Evolutionary conservation across 2,888 invertebrate species (phyloP).

Genomic region (Brachyptera putata): DNA sequence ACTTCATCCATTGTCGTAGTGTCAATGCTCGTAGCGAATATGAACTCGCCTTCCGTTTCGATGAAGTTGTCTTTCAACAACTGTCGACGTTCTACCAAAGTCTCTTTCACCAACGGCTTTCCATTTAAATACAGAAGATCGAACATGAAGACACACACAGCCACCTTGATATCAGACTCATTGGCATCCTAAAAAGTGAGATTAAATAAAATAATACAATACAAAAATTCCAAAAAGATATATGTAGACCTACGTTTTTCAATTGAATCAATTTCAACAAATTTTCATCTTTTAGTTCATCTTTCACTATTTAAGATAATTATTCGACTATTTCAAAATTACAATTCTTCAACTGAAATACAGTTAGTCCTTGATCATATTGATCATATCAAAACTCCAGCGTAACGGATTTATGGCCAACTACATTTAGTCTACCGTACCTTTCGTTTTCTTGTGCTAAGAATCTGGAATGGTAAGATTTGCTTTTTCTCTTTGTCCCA

Average conservation of each 20-base stretch:
- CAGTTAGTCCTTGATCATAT: no score
- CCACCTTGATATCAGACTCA: slow-evolving; percentile 72
- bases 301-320: no score
- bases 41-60: slow-evolving; percentile 74
- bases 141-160: slow-evolving; percentile 95
- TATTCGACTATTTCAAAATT: no score
- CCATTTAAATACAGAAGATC: slow-evolving; percentile 93
- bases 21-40: slow-evolving; percentile 79
- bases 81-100: slow-evolving; percentile 69
- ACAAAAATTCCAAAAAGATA: not conserved
- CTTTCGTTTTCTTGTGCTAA: slow-evolving; percentile 94
- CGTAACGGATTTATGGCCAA: no score
- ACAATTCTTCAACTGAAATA: no score
- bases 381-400: no score
- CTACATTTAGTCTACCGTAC: no score
- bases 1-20: slow-evolving; percentile 86
- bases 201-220: not conserved
- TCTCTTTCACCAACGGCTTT: slow-evolving; percentile 69
- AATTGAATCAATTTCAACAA: no score
- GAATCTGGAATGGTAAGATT: slow-evolving; percentile 93
- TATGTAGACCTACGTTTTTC: no score
- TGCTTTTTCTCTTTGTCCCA: slow-evolving; percentile 84
- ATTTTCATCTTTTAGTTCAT: no score
- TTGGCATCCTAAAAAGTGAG: slow-evolving; percentile 60
- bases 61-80: slow-evolving; percentile 67